A percentile compares a stretch with the other conserved stretches of the same genome.
Evolutionary conservation across 2,113 vertebrate genomes (phyloP).

Genomic region (Fregata magnificens): DNA sequence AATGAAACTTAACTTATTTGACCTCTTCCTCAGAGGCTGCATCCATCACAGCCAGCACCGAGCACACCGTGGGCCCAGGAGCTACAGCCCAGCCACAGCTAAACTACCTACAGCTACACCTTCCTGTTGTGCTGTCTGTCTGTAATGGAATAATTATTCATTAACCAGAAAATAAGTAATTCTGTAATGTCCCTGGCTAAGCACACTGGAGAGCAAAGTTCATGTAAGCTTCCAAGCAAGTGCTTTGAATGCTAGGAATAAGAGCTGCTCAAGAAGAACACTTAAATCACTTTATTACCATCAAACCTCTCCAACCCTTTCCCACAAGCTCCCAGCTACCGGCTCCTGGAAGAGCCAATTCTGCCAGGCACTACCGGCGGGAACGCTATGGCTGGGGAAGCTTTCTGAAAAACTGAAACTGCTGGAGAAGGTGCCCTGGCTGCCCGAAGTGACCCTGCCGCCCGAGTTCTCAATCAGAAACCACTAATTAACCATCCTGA

Average conservation of each 20-base stretch:
- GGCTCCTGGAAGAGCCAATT: neutral
- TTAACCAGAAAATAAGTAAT: slow-evolving; percentile 48
- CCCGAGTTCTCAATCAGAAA: neutral
- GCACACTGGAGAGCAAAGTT: slow-evolving; percentile 39
- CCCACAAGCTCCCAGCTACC: neutral
- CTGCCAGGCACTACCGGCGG: rapidly evolving
- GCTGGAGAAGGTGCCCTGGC: neutral
- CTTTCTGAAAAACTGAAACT: neutral
- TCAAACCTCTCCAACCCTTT: neutral
- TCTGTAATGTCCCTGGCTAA: neutral
- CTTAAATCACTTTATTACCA: neutral
- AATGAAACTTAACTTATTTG: neutral
- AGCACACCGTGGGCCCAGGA: neutral
- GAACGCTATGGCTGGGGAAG: rapidly evolving
- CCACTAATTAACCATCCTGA: neutral
- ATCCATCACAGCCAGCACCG: neutral
- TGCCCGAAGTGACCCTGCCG: rapidly evolving
- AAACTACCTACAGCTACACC: neutral
- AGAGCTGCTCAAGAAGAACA: neutral
- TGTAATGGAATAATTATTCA: neutral
- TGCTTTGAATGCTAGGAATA: neutral
- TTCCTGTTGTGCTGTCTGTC: neutral
- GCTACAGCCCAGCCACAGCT: neutral
- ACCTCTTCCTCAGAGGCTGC: neutral
- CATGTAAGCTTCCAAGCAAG: neutral